Base-by-base conservation (phyloP, 1,140 invertebrate genomes). In the Brachionus plicatilis region DNA sequence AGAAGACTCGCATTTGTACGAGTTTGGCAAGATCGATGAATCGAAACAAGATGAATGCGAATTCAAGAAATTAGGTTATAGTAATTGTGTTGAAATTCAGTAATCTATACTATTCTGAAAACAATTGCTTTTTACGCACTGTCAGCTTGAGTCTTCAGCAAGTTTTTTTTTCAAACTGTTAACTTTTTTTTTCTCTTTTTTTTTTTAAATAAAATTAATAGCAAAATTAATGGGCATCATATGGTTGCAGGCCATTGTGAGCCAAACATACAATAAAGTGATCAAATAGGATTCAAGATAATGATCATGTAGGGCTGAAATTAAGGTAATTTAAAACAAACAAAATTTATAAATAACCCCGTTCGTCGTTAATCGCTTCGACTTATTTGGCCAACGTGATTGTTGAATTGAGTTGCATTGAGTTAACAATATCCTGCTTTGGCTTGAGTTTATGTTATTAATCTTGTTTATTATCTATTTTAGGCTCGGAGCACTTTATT, bases 151-250 rank as follows among this genome's bases (percentile, higher is more conserved):
- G 68, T 72, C 37, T 72, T 41, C 17, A 72, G 17, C 53, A 60
- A 60, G 17, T 60, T 60, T 60, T 53, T 50, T 60, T 43, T 72
- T 72, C 68, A 72, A 72, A 72, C 68, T 72, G 68, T 72, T 72
- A 72, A 72, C 24, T 72, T 72, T 72, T 43, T 41, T 41, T 24
- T 24, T 24, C 24, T 24, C 24, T 72, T 72, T 72, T 43, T 41
- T 41, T 72, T 41, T 29, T 29, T 9, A 68, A 47, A 47, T 47
- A 24, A 60, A 60, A 60, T 60, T 60, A 60, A 60, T 60, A 60
- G 53, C n/a, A 60, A 72, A 72, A 72, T 68, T 72, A 72, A 72
- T 72, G 33, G 37, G 68, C 68, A 72, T 37, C 68, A 72, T 72
- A 72, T 72, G 33, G 33, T 68, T 68, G 27, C n/a, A 33, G 53